Evolutionary conservation across 2,797 vertebrate genomes (phyloP), one percentile per base, ranked within the genome.

Genomic region (Cyprinella venusta): DNA sequence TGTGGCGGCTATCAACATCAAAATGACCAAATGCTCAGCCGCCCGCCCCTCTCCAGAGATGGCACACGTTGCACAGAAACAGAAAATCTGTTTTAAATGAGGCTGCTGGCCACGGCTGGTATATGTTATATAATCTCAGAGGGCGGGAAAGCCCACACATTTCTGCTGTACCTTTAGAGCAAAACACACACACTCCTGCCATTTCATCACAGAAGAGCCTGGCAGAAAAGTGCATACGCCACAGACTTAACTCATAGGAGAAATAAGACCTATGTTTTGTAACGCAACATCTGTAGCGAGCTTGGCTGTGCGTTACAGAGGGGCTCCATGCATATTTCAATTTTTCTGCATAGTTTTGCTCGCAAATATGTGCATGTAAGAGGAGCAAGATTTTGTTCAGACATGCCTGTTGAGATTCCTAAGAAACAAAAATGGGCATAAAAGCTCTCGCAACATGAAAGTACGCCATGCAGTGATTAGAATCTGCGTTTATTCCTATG

Each of bases 121-220:
- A 88, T 91, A 91, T 81, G 92, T 95, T 95, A 95, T 93, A 94
- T 95, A 94, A 95, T 93, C 92, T 88, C 91, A 93, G 91, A 94
- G 92, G 93, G 93, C 92, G 92, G 94, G 93, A 93, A 93, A 93
- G 91, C 90, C 92, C 92, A 93, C 93, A 93, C 92, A 93, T 90
- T 90, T 90, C 84, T 84, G 86, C 91, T 89, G 87, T 91, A 91
- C 92, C 91, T 93, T 92, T 54, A 16, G 70, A 77, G 68, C 83
- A 83, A 83, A 80, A 67, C 68, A 74, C 33, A 80, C 72, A 74
- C 69, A 64, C 92, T 92, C 91, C 92, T 90, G 90, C 90, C 90
- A 90, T 92, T 93, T 91, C 90, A 92, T 90, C 89, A 87, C 86
- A 87, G 79, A 68, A 86, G 85, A 84, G 71, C 86, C 86, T 86